Conservation (phyloP, 2,888 invertebrate species). For the Drosophila anomelani region DNA sequence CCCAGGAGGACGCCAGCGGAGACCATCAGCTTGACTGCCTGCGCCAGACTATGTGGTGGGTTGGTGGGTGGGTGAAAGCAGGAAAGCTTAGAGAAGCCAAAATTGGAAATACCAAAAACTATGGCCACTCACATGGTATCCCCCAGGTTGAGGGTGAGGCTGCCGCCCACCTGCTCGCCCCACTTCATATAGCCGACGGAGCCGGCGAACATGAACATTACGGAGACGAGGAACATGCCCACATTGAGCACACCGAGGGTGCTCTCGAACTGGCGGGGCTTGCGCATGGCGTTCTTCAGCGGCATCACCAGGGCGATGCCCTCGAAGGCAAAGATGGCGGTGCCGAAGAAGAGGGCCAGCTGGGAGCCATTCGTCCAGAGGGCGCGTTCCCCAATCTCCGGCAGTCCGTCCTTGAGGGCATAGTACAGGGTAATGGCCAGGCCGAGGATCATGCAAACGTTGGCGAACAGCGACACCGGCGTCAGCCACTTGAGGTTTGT, state of each 20-base stretch:
- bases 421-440: slow-evolving; percentile 91
- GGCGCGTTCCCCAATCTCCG: slow-evolving; percentile 86
- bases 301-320: slow-evolving; percentile 98
- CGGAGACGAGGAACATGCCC: slow-evolving; percentile 91
- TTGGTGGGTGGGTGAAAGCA: not conserved
- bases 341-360: slow-evolving; percentile 97
- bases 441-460: slow-evolving; percentile 89
- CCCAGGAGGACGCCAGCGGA: slow-evolving; percentile 94
- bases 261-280: slow-evolving; percentile 91
- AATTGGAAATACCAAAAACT: too few relatives aligned
- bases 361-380: slow-evolving; percentile 87
- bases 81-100: not conserved
- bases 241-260: slow-evolving; percentile 94
- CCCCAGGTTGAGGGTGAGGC: slow-evolving; percentile 94
- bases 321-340: slow-evolving; percentile 98
- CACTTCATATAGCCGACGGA: slow-evolving; percentile 95
- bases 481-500: slow-evolving; percentile 91
- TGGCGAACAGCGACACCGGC: slow-evolving; percentile 91
- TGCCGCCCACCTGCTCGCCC: slow-evolving; percentile 92
- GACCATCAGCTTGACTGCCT: slow-evolving; percentile 93
- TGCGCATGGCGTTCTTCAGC: slow-evolving; percentile 95
- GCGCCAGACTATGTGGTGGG: slow-evolving; percentile 89
- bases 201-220: slow-evolving; percentile 92
- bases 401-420: slow-evolving; percentile 90
- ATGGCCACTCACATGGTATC: slow-evolving; percentile 75